Conservation (phyloP, 2,113 vertebrate species). For the Ammospiza nelsoni region DNA sequence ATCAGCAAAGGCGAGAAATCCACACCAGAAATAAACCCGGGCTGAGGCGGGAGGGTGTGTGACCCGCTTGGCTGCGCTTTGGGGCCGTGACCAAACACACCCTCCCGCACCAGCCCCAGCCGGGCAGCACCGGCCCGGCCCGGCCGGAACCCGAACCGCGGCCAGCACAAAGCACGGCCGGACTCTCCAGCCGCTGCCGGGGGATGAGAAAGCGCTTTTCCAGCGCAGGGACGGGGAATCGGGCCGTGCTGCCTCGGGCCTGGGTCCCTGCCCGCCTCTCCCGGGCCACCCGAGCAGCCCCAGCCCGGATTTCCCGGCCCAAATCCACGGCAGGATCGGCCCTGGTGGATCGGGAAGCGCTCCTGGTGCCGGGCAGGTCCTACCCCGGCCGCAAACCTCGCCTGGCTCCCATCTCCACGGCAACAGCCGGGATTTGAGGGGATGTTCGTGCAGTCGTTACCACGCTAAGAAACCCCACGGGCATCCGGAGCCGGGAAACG, state of each 20-base stretch:
- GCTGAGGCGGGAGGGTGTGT: not conserved
- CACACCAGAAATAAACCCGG: rapidly evolving
- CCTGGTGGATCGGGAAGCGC: not conserved
- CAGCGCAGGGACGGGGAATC: not conserved
- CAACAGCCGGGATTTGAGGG: not conserved
- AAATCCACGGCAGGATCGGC: not conserved
- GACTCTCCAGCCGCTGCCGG: not conserved
- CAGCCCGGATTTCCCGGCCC: not conserved
- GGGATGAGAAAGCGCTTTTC: constrained; percentile 33
- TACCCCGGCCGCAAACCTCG: not conserved
- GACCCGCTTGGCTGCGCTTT: not conserved
- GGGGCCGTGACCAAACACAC: not conserved
- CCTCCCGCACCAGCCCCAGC: rapidly evolving
- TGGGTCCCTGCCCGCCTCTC: not conserved
- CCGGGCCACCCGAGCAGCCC: not conserved
- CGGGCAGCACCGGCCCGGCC: not conserved
- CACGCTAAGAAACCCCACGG: not conserved
- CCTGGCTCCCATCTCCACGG: not conserved
- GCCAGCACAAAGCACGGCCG: not conserved
- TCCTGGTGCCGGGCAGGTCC: not conserved
- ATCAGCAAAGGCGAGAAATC: not conserved
- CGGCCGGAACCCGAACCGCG: not conserved
- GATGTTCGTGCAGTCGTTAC: not conserved
- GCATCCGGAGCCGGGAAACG: not conserved
- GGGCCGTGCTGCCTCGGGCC: not conserved